Percentiles rank a stretch among this genome's conserved stretches.
Evolutionary conservation across 2,113 vertebrate genomes (phyloP).

Genomic region (Trachemys scripta): DNA sequence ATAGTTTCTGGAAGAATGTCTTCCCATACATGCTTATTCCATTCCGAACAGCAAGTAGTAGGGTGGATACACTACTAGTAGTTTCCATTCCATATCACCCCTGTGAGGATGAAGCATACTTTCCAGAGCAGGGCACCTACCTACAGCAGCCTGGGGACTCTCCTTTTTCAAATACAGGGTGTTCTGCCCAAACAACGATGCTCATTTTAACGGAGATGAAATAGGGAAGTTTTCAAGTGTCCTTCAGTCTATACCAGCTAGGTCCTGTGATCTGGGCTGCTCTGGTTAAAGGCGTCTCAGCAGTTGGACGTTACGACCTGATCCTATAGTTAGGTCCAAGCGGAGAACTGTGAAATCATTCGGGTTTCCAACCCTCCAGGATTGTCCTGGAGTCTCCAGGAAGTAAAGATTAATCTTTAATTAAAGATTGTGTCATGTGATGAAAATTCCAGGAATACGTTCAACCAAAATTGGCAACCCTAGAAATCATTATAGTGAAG

Average conservation of each 20-base stretch:
- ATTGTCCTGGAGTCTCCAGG: too few species aligned
- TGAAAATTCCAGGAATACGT: too few species aligned
- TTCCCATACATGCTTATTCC: rapidly evolving
- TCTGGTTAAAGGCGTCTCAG: rapidly evolving
- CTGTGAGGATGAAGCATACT: rapidly evolving
- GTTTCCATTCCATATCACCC: background rate
- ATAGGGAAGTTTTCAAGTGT: rapidly evolving
- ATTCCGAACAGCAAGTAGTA: rapidly evolving
- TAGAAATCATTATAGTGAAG: background rate
- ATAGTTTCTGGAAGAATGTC: rapidly evolving
- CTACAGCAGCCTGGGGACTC: background rate
- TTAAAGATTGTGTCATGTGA: too few species aligned
- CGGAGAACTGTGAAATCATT: background rate
- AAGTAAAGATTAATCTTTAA: too few species aligned
- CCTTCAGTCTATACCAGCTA: rapidly evolving
- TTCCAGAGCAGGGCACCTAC: background rate
- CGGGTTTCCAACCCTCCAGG: too few species aligned
- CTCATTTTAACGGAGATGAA: background rate
- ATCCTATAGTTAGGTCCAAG: too few species aligned
- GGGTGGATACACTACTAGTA: rapidly evolving
- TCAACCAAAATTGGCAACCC: too few species aligned
- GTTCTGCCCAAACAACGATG: background rate
- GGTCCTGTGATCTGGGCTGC: background rate
- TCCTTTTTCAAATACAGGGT: background rate
- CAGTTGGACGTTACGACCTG: background rate